Base-by-base conservation (phyloP, 2,113 vertebrate genomes). In the Carassius auratus region DNA sequence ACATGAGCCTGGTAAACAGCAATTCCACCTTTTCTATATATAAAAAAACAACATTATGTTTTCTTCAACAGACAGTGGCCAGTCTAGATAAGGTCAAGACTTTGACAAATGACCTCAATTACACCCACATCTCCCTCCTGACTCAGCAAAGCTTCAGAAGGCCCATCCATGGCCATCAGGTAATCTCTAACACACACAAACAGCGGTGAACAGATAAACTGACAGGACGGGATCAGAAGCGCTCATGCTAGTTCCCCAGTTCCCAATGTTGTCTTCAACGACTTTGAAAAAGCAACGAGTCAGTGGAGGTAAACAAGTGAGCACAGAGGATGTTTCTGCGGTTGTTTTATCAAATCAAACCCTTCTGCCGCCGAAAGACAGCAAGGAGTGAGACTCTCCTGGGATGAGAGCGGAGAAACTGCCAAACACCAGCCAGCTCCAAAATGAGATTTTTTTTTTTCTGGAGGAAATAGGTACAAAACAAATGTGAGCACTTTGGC, bases 21-120 rank as follows among this genome's bases (percentile, higher is more conserved):
- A 76, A 69, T 69, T 79, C 57, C 19, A 36, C 52, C 42, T 30
- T 62, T 57, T 57, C 52, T 36, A 17, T 33, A 57, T 36, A 77
- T 33, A 57, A 77, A 55, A 55, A 55, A 77, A 12, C 19, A 57
- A 57, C 15, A 33, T 77, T 57, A 57, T 77, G 14, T 30, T 57
- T 52, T 21, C 59, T 61, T 73, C 83, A 86, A 87, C 87, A 89
- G 81, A 87, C 88, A 86, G 69, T 66, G 64, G 76, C 73, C 71
- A 80, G 85, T 78, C 80, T 84, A 80, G 84, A 86, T 87, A 89
- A 89, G 88, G 90, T 89, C 88, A 87, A 50, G 75, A 48, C 75
- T 90, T 88, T 90, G 89, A 90, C 86, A 90, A 91, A 90, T 82
- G 84, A 87, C 86, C 88, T 90, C 84, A 81, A 90, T 91, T 91